These are phyloP conservation scores for Vultur gryphus DNA, from an alignment of 2,797 vertebrate genomes.

Conservation along the genomic window DNA sequence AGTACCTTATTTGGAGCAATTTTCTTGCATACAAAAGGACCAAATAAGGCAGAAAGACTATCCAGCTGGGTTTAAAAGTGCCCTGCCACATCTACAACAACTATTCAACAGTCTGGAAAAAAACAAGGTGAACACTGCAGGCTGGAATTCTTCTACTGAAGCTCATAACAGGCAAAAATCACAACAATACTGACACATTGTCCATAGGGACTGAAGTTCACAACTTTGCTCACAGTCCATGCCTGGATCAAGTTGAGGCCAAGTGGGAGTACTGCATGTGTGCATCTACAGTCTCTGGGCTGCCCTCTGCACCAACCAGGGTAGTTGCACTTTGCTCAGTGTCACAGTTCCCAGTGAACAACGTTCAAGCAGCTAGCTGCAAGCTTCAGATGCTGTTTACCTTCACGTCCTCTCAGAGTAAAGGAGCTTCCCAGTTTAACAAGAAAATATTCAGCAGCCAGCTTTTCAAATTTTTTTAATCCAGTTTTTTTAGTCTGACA, in stretches of 20 bases:
- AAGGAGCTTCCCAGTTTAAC: background rate
- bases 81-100: background rate
- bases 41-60: background rate
- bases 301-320: background rate
- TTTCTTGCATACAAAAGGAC: background rate
- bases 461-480: background rate
- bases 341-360: background rate
- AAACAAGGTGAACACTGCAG: background rate
- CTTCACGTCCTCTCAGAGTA: background rate
- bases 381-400: background rate
- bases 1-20: background rate
- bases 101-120: background rate
- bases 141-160: background rate
- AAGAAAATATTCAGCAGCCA: background rate
- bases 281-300: background rate
- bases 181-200: background rate
- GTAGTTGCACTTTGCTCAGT: background rate
- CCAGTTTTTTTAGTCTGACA: background rate
- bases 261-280: fast-evolving
- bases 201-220: background rate
- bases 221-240: background rate
- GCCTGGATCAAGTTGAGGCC: background rate
- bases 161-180: background rate
- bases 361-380: background rate
- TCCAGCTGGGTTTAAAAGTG: background rate